Evolutionary conservation across 2,888 invertebrate genomes (phyloP).

Genomic region (Prenolepis imparis): DNA sequence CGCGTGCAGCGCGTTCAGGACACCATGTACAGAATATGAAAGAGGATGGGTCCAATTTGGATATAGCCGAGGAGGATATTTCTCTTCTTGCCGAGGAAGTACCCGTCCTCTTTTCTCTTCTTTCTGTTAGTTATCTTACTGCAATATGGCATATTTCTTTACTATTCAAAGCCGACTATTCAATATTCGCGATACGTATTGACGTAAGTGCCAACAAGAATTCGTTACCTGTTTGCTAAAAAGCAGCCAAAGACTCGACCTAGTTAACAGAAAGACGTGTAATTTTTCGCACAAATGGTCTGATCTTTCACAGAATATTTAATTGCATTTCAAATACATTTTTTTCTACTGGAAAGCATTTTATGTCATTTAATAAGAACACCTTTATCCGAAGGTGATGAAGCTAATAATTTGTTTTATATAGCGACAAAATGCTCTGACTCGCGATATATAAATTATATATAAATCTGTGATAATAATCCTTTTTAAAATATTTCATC

Average conservation of each 20-base stretch:
- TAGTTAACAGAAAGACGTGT: slow-evolving; percentile 51
- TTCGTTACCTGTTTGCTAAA: slow-evolving; percentile 32
- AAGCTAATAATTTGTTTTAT: slow-evolving; percentile 15
- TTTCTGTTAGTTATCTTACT: slow-evolving; percentile 34
- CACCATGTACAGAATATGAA: slow-evolving; percentile 33
- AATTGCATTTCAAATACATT: slow-evolving; percentile 41
- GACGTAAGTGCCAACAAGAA: slow-evolving; percentile 45
- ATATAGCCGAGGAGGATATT: slow-evolving; percentile 25
- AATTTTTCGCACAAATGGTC: slow-evolving; percentile 43
- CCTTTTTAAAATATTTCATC: background rate
- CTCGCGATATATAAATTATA: background rate
- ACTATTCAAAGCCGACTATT: slow-evolving; percentile 56
- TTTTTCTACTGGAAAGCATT: background rate
- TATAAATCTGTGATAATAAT: slow-evolving; percentile 5
- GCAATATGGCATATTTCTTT: slow-evolving; percentile 26
- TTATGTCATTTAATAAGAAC: background rate
- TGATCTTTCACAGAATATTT: slow-evolving; percentile 33
- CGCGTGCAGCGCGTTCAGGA: slow-evolving; percentile 5
- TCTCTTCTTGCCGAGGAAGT: slow-evolving; percentile 17
- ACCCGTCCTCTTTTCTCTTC: slow-evolving; percentile 16
- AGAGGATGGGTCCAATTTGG: slow-evolving; percentile 50
- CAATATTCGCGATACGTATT: slow-evolving; percentile 57
- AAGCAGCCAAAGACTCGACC: slow-evolving; percentile 26
- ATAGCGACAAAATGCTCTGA: background rate
- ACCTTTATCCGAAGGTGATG: background rate